Base-by-base conservation (phyloP, 2,888 invertebrate species). In the Timema podura region DNA sequence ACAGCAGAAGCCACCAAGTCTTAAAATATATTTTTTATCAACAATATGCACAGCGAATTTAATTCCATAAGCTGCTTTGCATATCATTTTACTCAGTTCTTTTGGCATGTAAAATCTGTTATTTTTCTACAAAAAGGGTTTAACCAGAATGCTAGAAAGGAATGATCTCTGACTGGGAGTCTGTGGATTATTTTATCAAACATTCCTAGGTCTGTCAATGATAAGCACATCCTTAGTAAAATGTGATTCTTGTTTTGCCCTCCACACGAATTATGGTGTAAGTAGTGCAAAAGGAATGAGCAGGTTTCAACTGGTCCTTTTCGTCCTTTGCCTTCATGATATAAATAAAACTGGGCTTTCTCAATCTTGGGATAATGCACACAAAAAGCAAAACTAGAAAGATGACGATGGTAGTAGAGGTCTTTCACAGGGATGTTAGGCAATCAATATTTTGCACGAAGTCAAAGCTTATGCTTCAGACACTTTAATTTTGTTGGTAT, bases 291-390 rank as follows among this genome's bases (percentile, higher is more conserved):
- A 61, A 61, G 7, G 61, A 61, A 61, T 61, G 44, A 44, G 45
- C 61, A 61, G 6, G 61, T 61, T 61, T 61, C 30, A 1, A 30
- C 61, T 61, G 61, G 61, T 61, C 44, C 61, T 61, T 61, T 61
- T 61, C 61, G 7, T 61, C 44, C 16, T 30, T 61, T 16, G 13
- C 30, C 6, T 5, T 61, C 30, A 44, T 61, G 16, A n/a, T 44
- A 61, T 30, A 30, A 30, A 30, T 30, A 30, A 30, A 30, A 30
- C 30, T 30, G 59, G 30, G 59, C 16, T 16, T 59, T 15, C 7
- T 59, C 16, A 16, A 10, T 59, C 45, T 15, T 15, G 16, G 16
- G 8, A 15, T 15, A 8, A 59, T n/a, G 8, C 15, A 59, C 59
- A 15, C 16, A 5, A n/a, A 59, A 59, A 16, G 15, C 3, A 7